Base-by-base conservation (phyloP, 2,797 vertebrate species). In the Sebastes jordani region DNA sequence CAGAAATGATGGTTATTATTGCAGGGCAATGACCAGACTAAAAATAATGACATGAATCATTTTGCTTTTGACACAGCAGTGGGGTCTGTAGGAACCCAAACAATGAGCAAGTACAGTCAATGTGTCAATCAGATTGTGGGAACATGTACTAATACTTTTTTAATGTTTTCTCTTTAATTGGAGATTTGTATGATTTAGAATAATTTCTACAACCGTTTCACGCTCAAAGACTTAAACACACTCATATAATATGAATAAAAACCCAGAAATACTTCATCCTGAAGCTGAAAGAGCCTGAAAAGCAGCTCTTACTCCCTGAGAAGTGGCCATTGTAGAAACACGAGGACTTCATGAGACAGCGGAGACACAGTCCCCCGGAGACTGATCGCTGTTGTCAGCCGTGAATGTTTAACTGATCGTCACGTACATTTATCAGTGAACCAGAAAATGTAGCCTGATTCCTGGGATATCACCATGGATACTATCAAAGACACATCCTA, bases 381-480 rank as follows among this genome's bases (percentile, higher is more conserved):
- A 11, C 49, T 54, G 49, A 54, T n/a, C 20, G 20, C 49, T 22
- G 55, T 22, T 71, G 74, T 72, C 58, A 76, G 54, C 14, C 22
- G 22, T 59, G 71, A 73, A 32, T 60, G 64, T 80, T 66, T 22
- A 38, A 64, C 76, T 54, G 20, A 55, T 67, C 36, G 6, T 63
- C 11, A 63, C 13, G 11, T 59, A 25, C 49, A 10, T 81, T 72
- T 73, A 69, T 73, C 69, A 65, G 61, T 59, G 70, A 71, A 74
- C 64, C 56, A 32, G 60, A 78, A 76, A 73, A 67, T 67, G 32
- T 63, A 52, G 18, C 29, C 80, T 68, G 71, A 80, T 78, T 54
- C 71, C 22, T 5, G 9, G 68, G 60, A 68, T 59, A 83, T 85
- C 74, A 64, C 75, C 52, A 69, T 85, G 69, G 75, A 85, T 80